Conservation (phyloP, 2,113 vertebrate species). For the Myodes glareolus region DNA sequence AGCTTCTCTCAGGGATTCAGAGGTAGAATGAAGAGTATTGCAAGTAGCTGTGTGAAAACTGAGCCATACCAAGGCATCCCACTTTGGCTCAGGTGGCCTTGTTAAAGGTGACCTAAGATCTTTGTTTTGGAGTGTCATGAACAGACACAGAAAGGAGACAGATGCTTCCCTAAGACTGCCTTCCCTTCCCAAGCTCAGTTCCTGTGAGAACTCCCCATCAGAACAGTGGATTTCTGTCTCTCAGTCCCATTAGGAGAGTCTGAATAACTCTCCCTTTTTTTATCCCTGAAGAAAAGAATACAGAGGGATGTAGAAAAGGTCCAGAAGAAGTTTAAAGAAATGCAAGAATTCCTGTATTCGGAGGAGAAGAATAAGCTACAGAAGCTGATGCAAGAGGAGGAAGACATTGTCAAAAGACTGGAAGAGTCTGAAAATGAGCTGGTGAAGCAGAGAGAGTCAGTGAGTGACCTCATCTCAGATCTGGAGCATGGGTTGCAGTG, state of each 20-base stretch:
- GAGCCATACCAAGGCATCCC: not conserved
- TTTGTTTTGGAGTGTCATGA: not conserved
- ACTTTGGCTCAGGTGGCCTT: not conserved
- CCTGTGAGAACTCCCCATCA: not conserved
- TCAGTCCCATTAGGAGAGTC: not conserved
- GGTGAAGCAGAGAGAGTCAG: not conserved
- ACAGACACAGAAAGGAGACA: not conserved
- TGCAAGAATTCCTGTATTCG: conserved; percentile 21
- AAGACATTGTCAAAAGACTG: not conserved
- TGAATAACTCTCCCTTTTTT: not conserved
- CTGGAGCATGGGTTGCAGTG: not conserved
- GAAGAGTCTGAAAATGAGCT: not conserved
- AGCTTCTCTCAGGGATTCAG: not conserved
- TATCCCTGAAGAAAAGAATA: conserved; percentile 24
- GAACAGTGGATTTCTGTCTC: not conserved
- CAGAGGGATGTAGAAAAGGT: conserved; percentile 30
- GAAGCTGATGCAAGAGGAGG: conserved; percentile 22
- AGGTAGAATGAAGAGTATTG: not conserved
- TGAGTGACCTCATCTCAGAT: conserved; percentile 43
- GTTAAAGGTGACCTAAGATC: not conserved
- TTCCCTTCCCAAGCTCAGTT: not conserved
- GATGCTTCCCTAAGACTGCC: too few relatives aligned
- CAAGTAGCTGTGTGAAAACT: not conserved
- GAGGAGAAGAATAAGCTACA: conserved; percentile 32
- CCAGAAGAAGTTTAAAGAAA: not conserved